These are phyloP conservation scores for Sitobion miscanthi DNA, from an alignment of 1,140 invertebrate species.

Conservation along the genomic window DNA sequence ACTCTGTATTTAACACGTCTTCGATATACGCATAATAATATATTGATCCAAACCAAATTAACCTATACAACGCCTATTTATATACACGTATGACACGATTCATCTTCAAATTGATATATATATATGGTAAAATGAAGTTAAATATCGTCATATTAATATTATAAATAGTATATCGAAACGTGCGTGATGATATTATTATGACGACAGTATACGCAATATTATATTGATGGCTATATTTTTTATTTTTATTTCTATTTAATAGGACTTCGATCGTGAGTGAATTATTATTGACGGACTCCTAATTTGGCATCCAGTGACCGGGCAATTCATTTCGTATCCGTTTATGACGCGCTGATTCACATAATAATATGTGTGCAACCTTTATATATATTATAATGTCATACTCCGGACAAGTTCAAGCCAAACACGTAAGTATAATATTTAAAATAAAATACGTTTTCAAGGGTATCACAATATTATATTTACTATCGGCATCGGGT, in stretches of 20 bases:
- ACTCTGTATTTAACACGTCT: neutral
- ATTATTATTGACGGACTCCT: conserved; percentile 25
- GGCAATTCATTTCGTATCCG: neutral
- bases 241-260: neutral
- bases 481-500: neutral
- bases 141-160: neutral
- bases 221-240: neutral
- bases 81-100: neutral
- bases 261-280: neutral
- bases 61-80: neutral
- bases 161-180: neutral
- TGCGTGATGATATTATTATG: neutral
- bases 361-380: conserved; percentile 11
- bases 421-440: neutral
- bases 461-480: neutral
- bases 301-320: conserved; percentile 27
- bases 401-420: conserved; percentile 3
- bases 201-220: neutral
- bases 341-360: neutral
- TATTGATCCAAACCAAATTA: neutral
- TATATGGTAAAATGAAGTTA: neutral
- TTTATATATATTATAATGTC: neutral
- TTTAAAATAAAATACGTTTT: neutral
- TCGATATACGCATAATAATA: neutral
- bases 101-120: neutral